Evolutionary conservation across 2,113 vertebrate species (phyloP).

Genomic region (Actinemys pallida): DNA sequence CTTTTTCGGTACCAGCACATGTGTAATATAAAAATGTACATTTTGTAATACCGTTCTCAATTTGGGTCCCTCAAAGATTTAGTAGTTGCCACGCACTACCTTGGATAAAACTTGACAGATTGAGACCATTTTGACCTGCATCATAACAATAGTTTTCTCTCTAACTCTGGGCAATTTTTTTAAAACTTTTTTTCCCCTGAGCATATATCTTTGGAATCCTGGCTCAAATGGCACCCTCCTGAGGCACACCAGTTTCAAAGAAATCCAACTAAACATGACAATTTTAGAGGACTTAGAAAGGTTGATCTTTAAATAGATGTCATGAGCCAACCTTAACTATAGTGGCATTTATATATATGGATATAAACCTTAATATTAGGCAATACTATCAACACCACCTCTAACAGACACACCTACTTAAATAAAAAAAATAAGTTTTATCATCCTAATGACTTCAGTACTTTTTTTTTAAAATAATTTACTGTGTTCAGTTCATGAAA

Average conservation of each 20-base stretch:
- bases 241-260: not conserved
- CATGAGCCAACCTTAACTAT: not conserved
- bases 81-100: not conserved
- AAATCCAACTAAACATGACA: too few relatives aligned
- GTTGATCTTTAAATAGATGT: not conserved
- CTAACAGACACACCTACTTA: not conserved
- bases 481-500: not conserved
- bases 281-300: not conserved
- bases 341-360: not conserved
- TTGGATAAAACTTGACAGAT: not conserved
- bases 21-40: not conserved
- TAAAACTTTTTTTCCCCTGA: too few relatives aligned
- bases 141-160: too few relatives aligned
- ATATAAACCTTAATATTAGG: not conserved
- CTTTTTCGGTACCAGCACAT: not conserved
- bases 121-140: not conserved
- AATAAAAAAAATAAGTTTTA: not conserved
- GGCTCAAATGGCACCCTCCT: not conserved
- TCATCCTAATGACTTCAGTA: not conserved
- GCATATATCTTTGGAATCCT: too few relatives aligned
- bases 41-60: not conserved
- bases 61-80: not conserved
- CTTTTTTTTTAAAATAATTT: not conserved
- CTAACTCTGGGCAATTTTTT: too few relatives aligned
- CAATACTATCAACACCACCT: too few relatives aligned